Evolutionary conservation across 2,888 invertebrate genomes (phyloP).

Genomic region (Patella ulyssiponensis): DNA sequence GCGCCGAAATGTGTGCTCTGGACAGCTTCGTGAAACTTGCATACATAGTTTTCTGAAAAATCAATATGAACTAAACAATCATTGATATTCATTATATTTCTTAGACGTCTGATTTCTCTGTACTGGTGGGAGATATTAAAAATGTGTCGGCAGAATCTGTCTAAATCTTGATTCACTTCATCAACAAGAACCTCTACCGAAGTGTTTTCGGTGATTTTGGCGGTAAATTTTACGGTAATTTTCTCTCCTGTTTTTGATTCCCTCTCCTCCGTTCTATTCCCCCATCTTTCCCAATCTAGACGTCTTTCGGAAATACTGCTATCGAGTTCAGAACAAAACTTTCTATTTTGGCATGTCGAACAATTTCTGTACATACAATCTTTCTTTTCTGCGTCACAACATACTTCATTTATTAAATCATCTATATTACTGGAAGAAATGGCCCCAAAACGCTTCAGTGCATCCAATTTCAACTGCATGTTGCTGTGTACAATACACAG

Average conservation of each 20-base stretch:
- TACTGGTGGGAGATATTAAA: background rate
- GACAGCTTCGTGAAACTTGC: background rate
- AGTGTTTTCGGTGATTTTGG: no score
- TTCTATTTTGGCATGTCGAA: background rate
- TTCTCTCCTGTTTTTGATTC: no score
- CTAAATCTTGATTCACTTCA: background rate
- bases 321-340: no score
- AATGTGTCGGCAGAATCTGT: background rate
- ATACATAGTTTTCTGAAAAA: constrained; percentile 1
- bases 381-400: background rate
- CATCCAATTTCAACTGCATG: background rate
- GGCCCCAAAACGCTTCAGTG: background rate
- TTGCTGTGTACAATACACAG: background rate
- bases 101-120: background rate
- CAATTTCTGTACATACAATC: background rate
- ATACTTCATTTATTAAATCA: background rate
- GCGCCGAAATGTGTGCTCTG: background rate
- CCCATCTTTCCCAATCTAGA: no score
- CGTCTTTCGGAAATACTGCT: no score
- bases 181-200: no score
- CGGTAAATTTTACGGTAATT: no score
- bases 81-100: background rate
- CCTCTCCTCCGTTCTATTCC: no score
- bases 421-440: background rate
- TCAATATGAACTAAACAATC: background rate